phyloP scores from a whole-genome alignment of 2,888 invertebrate species.

The Macaria liturata region DNA sequence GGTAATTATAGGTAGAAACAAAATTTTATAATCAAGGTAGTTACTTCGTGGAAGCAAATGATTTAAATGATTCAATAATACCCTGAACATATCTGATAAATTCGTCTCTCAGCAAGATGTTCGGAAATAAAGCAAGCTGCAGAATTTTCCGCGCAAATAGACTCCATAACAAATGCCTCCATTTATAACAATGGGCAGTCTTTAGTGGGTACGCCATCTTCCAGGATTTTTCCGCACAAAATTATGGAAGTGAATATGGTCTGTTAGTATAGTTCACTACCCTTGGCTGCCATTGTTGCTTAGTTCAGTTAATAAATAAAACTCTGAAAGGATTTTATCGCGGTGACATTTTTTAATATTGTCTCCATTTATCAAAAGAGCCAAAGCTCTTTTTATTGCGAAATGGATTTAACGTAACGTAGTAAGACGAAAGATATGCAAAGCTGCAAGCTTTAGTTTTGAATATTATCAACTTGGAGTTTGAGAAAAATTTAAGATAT shows the following conservation, averaged over 20 bases:
- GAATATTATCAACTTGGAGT: not conserved
- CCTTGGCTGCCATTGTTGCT: conserved; percentile 10
- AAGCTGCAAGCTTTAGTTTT: conserved; percentile 1
- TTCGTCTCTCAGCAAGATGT: not conserved
- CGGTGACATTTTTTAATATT: conserved; percentile 22
- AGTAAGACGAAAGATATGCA: not conserved
- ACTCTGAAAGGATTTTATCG: conserved; percentile 18
- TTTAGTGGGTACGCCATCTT: conserved; percentile 14
- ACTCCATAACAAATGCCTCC: conserved; percentile 16
- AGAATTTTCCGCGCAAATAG: conserved; percentile 14
- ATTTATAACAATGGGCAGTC: conserved; percentile 24
- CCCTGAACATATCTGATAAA: no score
- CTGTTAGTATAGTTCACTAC: conserved; percentile 24
- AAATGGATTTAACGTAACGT: conserved; percentile 9
- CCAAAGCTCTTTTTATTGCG: conserved; percentile 9
- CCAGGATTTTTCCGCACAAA: conserved; percentile 12
- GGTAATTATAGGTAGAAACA: no score
- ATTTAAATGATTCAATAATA: no score
- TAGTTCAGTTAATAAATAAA: conserved; percentile 18
- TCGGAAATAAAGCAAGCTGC: conserved; percentile 5
- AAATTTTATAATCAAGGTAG: no score
- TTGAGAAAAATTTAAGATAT: no score
- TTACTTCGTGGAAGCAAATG: no score
- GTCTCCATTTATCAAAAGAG: conserved; percentile 20
- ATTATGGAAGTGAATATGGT: conserved; percentile 24